Evolutionary conservation across 2,113 vertebrate species (phyloP).

Genomic region (Pao palembangensis): DNA sequence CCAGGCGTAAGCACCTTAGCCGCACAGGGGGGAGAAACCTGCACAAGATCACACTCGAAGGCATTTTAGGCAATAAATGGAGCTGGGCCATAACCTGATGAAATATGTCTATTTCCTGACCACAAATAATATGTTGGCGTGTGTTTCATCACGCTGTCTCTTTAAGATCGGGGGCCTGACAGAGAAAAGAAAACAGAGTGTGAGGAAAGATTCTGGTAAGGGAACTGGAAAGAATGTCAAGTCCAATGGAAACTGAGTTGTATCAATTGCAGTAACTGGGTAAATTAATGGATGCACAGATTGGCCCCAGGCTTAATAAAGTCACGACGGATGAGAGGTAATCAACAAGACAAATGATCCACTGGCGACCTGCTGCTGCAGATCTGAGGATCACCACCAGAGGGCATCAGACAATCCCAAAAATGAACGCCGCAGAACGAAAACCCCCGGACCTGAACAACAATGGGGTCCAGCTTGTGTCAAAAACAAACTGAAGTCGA

Average conservation of each 20-base stretch:
- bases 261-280: slow-evolving; percentile 24
- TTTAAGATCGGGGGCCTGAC: neutral
- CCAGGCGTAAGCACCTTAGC: slow-evolving; percentile 11
- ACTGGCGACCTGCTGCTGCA: neutral
- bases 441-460: too few species aligned
- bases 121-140: neutral
- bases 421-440: neutral
- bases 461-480: too few species aligned
- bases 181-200: neutral
- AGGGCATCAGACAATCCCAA: slow-evolving; percentile 29
- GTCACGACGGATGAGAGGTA: slow-evolving; percentile 33
- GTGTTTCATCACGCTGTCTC: neutral
- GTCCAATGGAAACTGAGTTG: neutral
- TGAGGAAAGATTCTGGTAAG: neutral
- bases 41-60: neutral
- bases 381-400: slow-evolving; percentile 33
- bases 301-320: slow-evolving; percentile 40
- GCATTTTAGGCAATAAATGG: too few species aligned
- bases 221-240: neutral
- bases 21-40: slow-evolving; percentile 54
- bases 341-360: slow-evolving; percentile 16
- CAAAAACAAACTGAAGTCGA: neutral
- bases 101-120: neutral
- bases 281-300: slow-evolving; percentile 31
- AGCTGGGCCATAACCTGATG: too few species aligned